Conservation (phyloP, 2,888 invertebrate species). For the Trissolcus brochymenae region DNA sequence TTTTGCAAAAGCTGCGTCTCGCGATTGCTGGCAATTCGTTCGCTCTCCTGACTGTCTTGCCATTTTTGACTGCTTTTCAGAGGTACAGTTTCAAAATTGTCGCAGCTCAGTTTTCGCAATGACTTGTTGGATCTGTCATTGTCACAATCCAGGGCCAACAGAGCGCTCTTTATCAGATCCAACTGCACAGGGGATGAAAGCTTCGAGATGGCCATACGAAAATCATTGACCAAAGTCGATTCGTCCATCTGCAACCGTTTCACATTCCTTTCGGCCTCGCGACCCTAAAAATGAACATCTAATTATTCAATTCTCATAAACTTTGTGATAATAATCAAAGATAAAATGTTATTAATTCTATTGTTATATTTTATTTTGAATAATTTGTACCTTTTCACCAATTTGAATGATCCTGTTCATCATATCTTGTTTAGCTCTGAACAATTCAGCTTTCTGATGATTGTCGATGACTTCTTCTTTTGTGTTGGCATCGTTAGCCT, state of each 20-base stretch:
- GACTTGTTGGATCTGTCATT: slow-evolving; percentile 60
- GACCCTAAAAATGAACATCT: slow-evolving; percentile 61
- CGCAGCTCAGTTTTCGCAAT: slow-evolving; percentile 55
- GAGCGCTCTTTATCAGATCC: slow-evolving; percentile 68
- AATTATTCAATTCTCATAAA: slow-evolving; percentile 1
- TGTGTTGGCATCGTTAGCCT: slow-evolving; percentile 60
- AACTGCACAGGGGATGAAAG: slow-evolving; percentile 72
- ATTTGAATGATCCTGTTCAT: slow-evolving; percentile 74
- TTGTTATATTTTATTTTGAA: background rate
- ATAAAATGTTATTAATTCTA: background rate
- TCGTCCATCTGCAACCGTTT: slow-evolving; percentile 71
- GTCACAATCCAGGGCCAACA: slow-evolving; percentile 69
- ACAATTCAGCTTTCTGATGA: slow-evolving; percentile 68
- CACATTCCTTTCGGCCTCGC: slow-evolving; percentile 70
- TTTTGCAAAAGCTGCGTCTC: slow-evolving; percentile 75
- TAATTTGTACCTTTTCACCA: slow-evolving; percentile 71
- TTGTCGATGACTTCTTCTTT: slow-evolving; percentile 70
- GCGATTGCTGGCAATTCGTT: slow-evolving; percentile 51
- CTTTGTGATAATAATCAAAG: background rate
- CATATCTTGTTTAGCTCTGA: slow-evolving; percentile 74
- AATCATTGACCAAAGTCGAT: slow-evolving; percentile 69
- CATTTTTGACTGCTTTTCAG: slow-evolving; percentile 59
- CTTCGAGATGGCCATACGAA: slow-evolving; percentile 71
- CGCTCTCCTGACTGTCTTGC: slow-evolving; percentile 39
- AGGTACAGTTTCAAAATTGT: slow-evolving; percentile 61